phyloP scores from a whole-genome alignment of 2,113 vertebrate species.

The Gymnobelideus leadbeateri region DNA sequence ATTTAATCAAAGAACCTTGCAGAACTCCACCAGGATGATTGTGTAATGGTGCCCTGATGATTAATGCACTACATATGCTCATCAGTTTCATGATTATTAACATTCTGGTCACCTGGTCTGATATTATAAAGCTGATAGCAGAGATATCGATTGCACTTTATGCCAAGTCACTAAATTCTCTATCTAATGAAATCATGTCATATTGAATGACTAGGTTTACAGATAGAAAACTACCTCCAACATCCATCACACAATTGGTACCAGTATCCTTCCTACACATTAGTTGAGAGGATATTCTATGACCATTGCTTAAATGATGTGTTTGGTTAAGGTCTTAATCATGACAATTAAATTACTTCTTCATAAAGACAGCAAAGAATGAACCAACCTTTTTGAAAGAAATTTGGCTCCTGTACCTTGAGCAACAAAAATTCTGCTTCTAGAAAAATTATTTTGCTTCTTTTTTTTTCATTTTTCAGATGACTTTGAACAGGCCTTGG shows the following conservation, averaged over 20 bases:
- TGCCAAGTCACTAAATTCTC: slow-evolving; percentile 1
- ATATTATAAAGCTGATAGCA: slow-evolving; percentile 32
- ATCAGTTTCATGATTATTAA: slow-evolving; percentile 41
- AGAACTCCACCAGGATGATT: slow-evolving; percentile 40
- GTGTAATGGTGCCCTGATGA: not conserved
- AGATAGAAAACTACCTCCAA: not conserved
- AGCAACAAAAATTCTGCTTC: slow-evolving; percentile 55
- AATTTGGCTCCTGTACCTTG: slow-evolving; percentile 50
- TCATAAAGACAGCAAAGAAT: not conserved
- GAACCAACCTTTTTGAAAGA: slow-evolving; percentile 52
- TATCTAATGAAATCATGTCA: not conserved
- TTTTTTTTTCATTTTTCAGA: not conserved
- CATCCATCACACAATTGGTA: not conserved
- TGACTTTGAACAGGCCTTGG: slow-evolving; percentile 77
- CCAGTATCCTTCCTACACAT: not conserved
- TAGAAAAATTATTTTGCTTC: slow-evolving; percentile 40
- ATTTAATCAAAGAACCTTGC: slow-evolving; percentile 44
- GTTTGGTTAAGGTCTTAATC: not conserved
- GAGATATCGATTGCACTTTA: slow-evolving; percentile 26
- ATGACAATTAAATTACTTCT: not conserved
- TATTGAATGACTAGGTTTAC: not conserved
- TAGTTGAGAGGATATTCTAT: not conserved
- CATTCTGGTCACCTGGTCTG: slow-evolving; percentile 8
- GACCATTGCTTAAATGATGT: not conserved
- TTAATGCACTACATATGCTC: slow-evolving; percentile 22